Percentiles rank a stretch among this genome's conserved stretches.
Evolutionary conservation across 1,140 invertebrate genomes (phyloP).

Genomic region (Harpegnathos saltator): DNA sequence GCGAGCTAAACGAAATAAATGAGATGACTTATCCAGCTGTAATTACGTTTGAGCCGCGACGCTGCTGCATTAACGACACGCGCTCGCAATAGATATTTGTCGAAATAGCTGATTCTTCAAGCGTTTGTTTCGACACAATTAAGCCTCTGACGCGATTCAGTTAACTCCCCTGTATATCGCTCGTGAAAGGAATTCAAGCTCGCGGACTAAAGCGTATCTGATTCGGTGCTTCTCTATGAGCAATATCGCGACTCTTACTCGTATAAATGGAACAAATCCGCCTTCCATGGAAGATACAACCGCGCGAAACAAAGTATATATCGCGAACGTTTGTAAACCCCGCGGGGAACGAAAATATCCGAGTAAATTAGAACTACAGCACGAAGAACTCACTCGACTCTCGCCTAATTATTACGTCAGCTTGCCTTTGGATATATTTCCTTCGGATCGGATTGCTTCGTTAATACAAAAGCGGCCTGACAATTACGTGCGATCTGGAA

Average conservation of each 20-base stretch:
- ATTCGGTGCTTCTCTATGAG: background rate
- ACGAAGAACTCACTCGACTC: background rate
- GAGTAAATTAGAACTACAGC: background rate
- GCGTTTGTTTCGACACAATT: conserved; percentile 18
- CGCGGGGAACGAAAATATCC: background rate
- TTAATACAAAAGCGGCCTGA: background rate
- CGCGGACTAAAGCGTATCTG: conserved; percentile 4
- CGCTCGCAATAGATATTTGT: conserved; percentile 11
- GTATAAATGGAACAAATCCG: conserved; percentile 11
- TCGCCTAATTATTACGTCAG: background rate
- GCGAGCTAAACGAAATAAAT: background rate
- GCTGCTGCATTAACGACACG: background rate
- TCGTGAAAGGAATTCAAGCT: background rate
- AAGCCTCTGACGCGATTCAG: background rate
- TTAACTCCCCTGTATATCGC: background rate
- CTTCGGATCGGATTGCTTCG: no score
- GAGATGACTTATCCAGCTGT: background rate
- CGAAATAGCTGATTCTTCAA: conserved; percentile 4
- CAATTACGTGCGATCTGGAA: background rate
- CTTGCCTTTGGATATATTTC: background rate
- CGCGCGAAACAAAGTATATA: background rate
- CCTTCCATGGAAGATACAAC: background rate
- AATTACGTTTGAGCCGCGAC: background rate
- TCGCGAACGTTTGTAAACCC: background rate
- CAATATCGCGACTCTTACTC: background rate